phyloP scores from a whole-genome alignment of 1,140 invertebrate genomes.

The Psix sp. region DNA sequence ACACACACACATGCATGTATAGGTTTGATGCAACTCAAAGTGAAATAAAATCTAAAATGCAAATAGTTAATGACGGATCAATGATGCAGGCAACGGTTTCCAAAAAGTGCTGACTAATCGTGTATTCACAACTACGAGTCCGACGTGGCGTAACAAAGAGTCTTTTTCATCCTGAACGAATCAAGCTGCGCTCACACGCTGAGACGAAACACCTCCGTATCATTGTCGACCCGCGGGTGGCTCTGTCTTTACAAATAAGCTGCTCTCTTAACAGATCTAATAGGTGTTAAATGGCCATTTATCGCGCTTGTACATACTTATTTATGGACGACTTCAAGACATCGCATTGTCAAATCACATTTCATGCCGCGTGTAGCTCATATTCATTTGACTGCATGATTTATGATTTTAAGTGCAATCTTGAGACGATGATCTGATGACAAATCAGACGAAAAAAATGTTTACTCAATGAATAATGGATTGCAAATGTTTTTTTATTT shows the following conservation, averaged over 20 bases:
- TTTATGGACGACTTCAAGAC: slow-evolving; percentile 27
- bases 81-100: slow-evolving; percentile 35
- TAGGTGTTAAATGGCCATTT: slow-evolving; percentile 62
- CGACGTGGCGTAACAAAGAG: slow-evolving; percentile 36
- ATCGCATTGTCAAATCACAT: slow-evolving; percentile 30
- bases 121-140: slow-evolving; percentile 41
- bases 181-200: slow-evolving; percentile 64
- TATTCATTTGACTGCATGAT: slow-evolving; percentile 47
- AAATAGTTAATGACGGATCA: slow-evolving; percentile 37
- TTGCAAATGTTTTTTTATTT: too few species aligned
- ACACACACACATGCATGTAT: too few species aligned
- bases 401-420: slow-evolving; percentile 6
- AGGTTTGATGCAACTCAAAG: background rate
- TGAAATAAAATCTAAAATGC: slow-evolving; percentile 24
- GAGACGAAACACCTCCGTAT: slow-evolving; percentile 66
- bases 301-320: slow-evolving; percentile 28
- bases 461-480: too few species aligned
- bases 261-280: slow-evolving; percentile 63
- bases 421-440: slow-evolving; percentile 24
- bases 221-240: slow-evolving; percentile 66
- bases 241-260: slow-evolving; percentile 68
- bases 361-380: slow-evolving; percentile 27
- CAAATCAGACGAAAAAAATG: too few species aligned
- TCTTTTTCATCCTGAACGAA: slow-evolving; percentile 19
- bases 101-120: slow-evolving; percentile 39